A percentile compares a stretch with the other conserved stretches of the same genome.
phyloP scores from a whole-genome alignment of 2,797 vertebrate genomes.

The Chaetophractus vellerosus region DNA sequence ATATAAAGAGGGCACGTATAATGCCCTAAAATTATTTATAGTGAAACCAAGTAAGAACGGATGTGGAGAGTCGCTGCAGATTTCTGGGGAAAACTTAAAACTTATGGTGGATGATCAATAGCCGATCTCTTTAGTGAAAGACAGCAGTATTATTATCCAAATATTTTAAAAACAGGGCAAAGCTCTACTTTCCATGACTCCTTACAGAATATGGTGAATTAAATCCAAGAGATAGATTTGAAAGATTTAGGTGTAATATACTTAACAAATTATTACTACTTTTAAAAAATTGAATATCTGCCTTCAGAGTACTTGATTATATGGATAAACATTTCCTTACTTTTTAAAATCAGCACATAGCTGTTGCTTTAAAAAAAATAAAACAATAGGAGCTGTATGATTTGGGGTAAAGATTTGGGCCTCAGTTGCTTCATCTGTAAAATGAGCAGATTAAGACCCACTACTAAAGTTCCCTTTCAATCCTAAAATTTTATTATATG shows the following conservation, averaged over 20 bases:
- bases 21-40: neutral
- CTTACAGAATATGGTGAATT: neutral
- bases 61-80: neutral
- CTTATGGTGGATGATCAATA: neutral
- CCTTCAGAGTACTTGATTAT: conserved; percentile 26
- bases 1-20: neutral
- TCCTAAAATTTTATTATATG: neutral
- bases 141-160: neutral
- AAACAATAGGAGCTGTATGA: neutral
- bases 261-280: neutral
- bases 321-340: neutral
- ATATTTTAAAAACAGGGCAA: conserved; percentile 7
- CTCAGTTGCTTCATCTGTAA: conserved; percentile 15
- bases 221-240: neutral
- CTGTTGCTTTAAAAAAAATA: neutral
- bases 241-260: neutral
- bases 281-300: neutral
- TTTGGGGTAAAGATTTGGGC: neutral
- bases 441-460: neutral
- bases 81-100: neutral
- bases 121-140: neutral
- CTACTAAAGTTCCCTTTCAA: neutral
- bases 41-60: neutral
- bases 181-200: neutral
- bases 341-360: neutral